A percentile compares a stretch with the other conserved stretches of the same genome.
Conservation (phyloP, 2,888 invertebrate genomes). For the Drosophila stalkeri region DNA sequence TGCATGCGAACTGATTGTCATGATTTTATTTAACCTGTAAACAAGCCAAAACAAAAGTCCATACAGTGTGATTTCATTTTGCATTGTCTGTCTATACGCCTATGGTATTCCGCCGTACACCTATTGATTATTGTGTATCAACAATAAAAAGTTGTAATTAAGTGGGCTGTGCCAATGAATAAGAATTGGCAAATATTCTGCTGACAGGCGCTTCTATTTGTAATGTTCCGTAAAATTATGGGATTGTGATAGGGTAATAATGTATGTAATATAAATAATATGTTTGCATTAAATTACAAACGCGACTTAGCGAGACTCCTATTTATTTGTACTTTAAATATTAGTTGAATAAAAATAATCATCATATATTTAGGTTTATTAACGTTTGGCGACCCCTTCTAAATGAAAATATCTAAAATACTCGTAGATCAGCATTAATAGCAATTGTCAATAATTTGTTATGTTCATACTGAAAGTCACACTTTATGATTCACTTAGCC, state of each 20-base stretch:
- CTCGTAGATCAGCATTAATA: not conserved
- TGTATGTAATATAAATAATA: not conserved
- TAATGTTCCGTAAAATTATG: conserved; percentile 14
- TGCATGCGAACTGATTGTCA: conserved; percentile 62
- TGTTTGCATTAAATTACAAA: not conserved
- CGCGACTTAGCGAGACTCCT: not conserved
- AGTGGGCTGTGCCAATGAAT: conserved; percentile 58
- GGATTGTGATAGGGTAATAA: not conserved
- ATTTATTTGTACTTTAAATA: not conserved
- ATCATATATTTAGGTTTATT: not conserved
- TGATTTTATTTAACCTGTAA: conserved; percentile 67
- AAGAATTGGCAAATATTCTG: conserved; percentile 41
- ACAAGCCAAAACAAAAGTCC: conserved; percentile 51
- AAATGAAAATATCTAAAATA: not conserved
- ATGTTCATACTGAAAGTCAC: not conserved
- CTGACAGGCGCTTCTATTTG: not conserved
- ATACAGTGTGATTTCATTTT: conserved; percentile 58
- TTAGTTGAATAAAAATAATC: not conserved
- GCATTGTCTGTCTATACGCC: conserved; percentile 37
- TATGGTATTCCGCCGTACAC: conserved; percentile 39
- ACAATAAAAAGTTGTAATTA: conserved; percentile 53
- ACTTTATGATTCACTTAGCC: not conserved
- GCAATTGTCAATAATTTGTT: conserved; percentile 2
- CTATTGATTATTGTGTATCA: conserved; percentile 27
- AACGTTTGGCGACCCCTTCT: not conserved